Evolutionary conservation across 1,140 invertebrate genomes (phyloP).

Genomic region (Drosophila prosaltans): DNA sequence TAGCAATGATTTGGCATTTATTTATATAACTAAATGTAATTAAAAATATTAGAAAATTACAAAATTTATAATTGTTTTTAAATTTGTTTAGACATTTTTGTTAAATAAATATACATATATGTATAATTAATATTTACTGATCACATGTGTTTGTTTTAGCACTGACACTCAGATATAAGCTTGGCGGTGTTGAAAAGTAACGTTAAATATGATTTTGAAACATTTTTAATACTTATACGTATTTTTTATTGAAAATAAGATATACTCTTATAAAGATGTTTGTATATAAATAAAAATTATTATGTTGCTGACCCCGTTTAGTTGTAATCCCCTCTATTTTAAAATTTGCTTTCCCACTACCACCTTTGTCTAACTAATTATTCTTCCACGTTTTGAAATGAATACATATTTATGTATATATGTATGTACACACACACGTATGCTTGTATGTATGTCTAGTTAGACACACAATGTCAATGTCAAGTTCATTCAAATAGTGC

Average conservation of each 20-base stretch:
- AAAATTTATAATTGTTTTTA: not conserved
- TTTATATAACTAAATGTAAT: not conserved
- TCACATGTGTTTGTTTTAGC: conserved; percentile 29
- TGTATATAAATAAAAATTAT: not conserved
- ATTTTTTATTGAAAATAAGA: too few relatives aligned
- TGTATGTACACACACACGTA: not conserved
- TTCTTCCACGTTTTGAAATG: not conserved
- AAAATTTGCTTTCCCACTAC: not conserved
- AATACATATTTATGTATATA: conserved; percentile 29
- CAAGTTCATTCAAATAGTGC: conserved; percentile 58
- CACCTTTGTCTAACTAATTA: not conserved
- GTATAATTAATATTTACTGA: conserved; percentile 6
- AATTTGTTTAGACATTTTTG: not conserved
- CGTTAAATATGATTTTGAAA: too few relatives aligned
- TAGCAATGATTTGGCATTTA: not conserved
- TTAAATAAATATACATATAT: not conserved
- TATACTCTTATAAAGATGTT: too few relatives aligned
- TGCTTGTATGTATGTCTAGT: conserved; percentile 25
- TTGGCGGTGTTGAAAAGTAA: not conserved
- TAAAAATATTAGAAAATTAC: not conserved
- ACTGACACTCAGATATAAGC: not conserved
- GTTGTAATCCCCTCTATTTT: not conserved
- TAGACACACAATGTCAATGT: conserved; percentile 54
- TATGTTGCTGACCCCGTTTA: conserved; percentile 1
- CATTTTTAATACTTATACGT: too few relatives aligned